Evolutionary conservation across 2,888 invertebrate genomes (phyloP).

Genomic region (Heliconius erato): DNA sequence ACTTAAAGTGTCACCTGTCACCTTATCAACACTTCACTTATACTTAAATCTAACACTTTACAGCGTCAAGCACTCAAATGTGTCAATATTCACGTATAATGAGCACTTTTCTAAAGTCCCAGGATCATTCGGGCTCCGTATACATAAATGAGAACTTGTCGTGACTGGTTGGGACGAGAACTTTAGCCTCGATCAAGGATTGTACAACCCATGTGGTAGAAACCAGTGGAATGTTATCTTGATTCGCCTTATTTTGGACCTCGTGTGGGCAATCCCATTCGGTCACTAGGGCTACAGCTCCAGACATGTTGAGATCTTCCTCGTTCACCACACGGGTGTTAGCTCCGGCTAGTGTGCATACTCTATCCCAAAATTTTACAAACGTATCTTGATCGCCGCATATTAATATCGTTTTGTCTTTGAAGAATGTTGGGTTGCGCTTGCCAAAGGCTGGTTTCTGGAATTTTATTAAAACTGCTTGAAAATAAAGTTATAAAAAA

Average conservation of each 20-base stretch:
- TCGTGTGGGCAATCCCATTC: constrained; percentile 87
- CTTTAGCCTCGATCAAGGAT: constrained; percentile 87
- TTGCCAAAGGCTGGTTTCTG: constrained; percentile 71
- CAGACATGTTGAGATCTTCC: constrained; percentile 78
- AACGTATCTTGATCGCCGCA: constrained; percentile 84
- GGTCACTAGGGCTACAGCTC: constrained; percentile 85
- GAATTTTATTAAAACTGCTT: constrained; percentile 31
- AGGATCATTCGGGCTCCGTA: constrained; percentile 83
- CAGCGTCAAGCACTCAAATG: constrained; percentile 61
- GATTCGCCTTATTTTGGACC: constrained; percentile 82
- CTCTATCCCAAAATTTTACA: constrained; percentile 87
- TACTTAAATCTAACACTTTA: constrained; percentile 49
- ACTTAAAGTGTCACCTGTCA: background rate
- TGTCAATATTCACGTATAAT: constrained; percentile 83
- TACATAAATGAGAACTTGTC: constrained; percentile 85
- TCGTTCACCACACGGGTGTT: constrained; percentile 80
- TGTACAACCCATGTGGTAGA: constrained; percentile 90
- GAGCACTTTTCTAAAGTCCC: constrained; percentile 81
- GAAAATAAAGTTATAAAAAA: background rate
- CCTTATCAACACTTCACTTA: background rate
- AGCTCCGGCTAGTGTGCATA: constrained; percentile 86
- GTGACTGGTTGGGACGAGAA: constrained; percentile 80
- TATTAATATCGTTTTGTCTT: constrained; percentile 81
- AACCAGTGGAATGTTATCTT: constrained; percentile 87
- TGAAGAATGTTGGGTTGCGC: constrained; percentile 72